Evolutionary conservation across 1,140 invertebrate genomes (phyloP).

Genomic region (Neelides sp.): DNA sequence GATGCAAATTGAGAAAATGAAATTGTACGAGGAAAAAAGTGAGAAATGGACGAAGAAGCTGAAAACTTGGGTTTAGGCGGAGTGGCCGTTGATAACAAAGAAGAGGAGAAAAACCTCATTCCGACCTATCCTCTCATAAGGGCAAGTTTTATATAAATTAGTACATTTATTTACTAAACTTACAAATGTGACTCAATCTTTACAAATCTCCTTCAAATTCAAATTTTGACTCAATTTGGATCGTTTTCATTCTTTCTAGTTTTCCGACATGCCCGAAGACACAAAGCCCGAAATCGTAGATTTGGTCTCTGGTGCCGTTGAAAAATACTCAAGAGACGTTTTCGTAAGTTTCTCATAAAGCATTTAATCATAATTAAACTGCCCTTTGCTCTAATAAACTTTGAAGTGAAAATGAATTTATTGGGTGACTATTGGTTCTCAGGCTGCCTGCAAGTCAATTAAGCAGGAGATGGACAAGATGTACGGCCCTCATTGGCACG

Average conservation of each 20-base stretch:
- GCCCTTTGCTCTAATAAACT: neutral
- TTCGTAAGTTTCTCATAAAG: slow-evolving; percentile 42
- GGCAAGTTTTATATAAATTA: too few species aligned
- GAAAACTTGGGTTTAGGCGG: too few species aligned
- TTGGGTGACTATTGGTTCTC: slow-evolving; percentile 21
- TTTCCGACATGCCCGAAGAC: slow-evolving; percentile 81
- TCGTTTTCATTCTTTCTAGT: slow-evolving; percentile 40
- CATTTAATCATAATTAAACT: too few species aligned
- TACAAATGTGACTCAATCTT: too few species aligned
- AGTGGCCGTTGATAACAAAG: too few species aligned
- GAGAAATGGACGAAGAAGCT: too few species aligned
- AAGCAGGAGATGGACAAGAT: slow-evolving; percentile 91
- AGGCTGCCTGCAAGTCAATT: slow-evolving; percentile 70
- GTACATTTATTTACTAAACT: too few species aligned
- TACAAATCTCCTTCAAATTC: too few species aligned
- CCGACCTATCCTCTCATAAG: too few species aligned
- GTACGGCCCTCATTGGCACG: slow-evolving; percentile 65
- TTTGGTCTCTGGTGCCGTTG: slow-evolving; percentile 75
- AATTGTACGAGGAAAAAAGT: too few species aligned
- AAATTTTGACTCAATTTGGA: neutral
- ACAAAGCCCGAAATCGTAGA: slow-evolving; percentile 79
- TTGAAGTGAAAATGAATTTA: neutral
- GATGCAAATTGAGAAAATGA: too few species aligned
- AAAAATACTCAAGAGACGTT: slow-evolving; percentile 75
- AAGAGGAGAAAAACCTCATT: too few species aligned